Base-by-base conservation (phyloP, 2,113 vertebrate species). In the Xenopus borealis region DNA sequence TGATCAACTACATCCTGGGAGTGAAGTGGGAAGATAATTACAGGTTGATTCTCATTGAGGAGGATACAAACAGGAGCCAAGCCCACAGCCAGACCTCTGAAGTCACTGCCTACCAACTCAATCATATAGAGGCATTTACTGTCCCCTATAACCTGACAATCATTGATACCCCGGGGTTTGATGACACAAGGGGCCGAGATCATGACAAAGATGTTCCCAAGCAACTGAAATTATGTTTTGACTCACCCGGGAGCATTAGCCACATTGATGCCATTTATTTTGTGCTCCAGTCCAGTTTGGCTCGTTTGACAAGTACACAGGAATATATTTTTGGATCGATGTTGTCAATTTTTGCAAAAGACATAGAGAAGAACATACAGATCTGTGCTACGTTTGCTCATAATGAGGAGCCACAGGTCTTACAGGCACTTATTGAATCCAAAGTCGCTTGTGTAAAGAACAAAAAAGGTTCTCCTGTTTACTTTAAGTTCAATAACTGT, bases 141-240 rank as follows among this genome's bases (percentile, higher is more conserved):
- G 66, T 85, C 1, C 17, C 67, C 0, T 79, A 61, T 72, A 85
- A 85, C 0, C 10, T 89, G 19, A 89, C 84, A 4, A 72, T 90
- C 0, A 73, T 87, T 2, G 89, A 90, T 79, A 87, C 84, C 0
- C 88, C 85, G 14, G 87, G 85, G 0, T 88, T 90, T 72, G 87
- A 82, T n/a, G 81, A 85, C 12, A 83, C 82, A 1, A 66, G 81
- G 68, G 86, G 83, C 13, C 79, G 81, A 46, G 10, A 16, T 0
- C 78, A 64, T 13, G 71, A 53, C 52, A 83, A 87, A 62, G 17
- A 9, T 2, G 0, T 17, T 68, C 80, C 86, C 12, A 69, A 17
- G 2, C 65, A 82, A 12, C 44, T 71, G 12, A 33, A 57, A 59
- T 18, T 46, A 12, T 23, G 52, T 53, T 53, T 53, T 13, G 14